These are phyloP conservation scores for Ciconia maguari DNA, from an alignment of 2,113 vertebrate genomes.

Conservation along the genomic window DNA sequence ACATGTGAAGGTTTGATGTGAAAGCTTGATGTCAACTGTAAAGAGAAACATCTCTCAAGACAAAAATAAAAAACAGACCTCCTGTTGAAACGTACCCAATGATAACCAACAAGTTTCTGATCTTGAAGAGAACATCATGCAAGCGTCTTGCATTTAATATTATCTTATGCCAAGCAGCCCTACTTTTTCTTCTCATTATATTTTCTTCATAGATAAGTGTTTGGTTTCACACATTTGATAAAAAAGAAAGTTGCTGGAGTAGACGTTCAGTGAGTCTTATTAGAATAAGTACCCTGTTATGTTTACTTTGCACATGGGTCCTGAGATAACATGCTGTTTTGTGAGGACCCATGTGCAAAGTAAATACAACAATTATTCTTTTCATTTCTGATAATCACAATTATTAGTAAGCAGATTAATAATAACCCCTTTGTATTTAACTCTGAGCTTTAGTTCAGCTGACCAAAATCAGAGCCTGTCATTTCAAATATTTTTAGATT, in stretches of 20 bases:
- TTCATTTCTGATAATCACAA: constrained; percentile 12
- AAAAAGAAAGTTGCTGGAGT: neutral
- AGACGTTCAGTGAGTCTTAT: neutral
- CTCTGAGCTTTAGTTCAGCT: neutral
- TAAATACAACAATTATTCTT: constrained; percentile 14
- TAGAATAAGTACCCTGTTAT: neutral
- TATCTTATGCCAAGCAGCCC: constrained; percentile 27
- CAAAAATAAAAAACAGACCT: neutral
- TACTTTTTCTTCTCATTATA: constrained; percentile 18
- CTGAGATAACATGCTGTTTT: neutral
- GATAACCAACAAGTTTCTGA: constrained; percentile 44
- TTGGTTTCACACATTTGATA: neutral
- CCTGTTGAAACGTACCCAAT: neutral
- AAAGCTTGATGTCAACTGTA: constrained; percentile 22
- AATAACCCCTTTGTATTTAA: constrained; percentile 18
- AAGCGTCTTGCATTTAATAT: constrained; percentile 9
- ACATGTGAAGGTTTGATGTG: constrained; percentile 41
- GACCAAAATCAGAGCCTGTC: neutral
- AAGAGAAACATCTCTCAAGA: constrained; percentile 19
- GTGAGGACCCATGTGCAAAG: neutral
- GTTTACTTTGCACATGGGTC: neutral
- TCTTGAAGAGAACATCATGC: constrained; percentile 20
- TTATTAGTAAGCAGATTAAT: constrained; percentile 19
- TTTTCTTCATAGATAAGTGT: neutral
- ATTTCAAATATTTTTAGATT: neutral